Evolutionary conservation across 2,113 vertebrate genomes (phyloP).

Genomic region (Pipra filicauda): DNA sequence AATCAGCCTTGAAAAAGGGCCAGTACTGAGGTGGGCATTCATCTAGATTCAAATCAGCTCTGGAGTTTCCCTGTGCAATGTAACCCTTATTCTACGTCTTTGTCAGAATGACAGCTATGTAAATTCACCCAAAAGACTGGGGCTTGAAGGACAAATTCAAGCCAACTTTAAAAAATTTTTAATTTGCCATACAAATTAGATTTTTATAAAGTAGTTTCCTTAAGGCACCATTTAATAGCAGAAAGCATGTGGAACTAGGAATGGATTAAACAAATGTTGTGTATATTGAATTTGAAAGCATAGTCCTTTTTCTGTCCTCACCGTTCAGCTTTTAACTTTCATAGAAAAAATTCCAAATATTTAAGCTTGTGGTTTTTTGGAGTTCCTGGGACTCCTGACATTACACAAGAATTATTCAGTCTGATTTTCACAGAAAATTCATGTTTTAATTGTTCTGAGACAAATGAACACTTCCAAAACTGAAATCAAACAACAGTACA

Average conservation of each 20-base stretch:
- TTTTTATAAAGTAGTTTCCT: neutral
- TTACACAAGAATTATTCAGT: neutral
- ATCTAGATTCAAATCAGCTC: neutral
- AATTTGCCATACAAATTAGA: neutral
- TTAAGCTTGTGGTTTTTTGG: neutral
- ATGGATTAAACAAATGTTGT: neutral
- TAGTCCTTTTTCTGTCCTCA: neutral
- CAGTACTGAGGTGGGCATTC: neutral
- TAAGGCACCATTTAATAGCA: neutral
- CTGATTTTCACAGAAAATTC: neutral
- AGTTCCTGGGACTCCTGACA: neutral
- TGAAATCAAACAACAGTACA: neutral
- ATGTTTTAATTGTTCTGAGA: neutral
- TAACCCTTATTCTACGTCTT: rapidly evolving
- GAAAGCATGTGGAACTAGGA: neutral
- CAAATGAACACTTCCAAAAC: neutral
- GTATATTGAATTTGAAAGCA: neutral
- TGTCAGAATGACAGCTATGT: neutral
- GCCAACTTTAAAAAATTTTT: neutral
- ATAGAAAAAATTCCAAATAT: neutral
- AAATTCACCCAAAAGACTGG: neutral
- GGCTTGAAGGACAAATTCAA: neutral
- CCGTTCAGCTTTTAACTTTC: neutral
- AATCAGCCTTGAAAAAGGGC: neutral
- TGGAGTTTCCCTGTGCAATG: neutral